Percentiles rank a stretch among this genome's conserved stretches.
Conservation (phyloP, 2,797 vertebrate genomes). For the Smutsia temminckii region DNA sequence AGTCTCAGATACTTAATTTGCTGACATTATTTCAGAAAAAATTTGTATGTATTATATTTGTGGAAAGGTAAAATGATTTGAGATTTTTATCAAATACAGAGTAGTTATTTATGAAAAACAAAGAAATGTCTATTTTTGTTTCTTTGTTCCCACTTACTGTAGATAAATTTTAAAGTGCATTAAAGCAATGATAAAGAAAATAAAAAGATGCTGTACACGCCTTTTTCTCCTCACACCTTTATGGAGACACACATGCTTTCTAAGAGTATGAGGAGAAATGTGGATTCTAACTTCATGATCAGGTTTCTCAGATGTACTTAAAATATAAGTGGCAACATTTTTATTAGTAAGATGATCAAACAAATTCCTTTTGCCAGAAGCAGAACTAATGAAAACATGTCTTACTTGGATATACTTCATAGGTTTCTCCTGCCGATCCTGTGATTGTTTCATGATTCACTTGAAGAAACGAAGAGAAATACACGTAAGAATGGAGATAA, state of each 20-base stretch:
- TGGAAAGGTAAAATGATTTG: constrained; percentile 77
- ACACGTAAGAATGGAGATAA: neutral
- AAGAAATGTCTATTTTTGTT: constrained; percentile 81
- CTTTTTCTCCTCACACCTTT: constrained; percentile 27
- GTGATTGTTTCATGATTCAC: neutral
- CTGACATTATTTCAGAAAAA: constrained; percentile 70
- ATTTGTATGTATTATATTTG: constrained; percentile 85
- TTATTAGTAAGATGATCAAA: neutral
- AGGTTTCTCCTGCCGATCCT: neutral
- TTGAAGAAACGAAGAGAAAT: constrained; percentile 24
- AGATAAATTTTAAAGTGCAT: constrained; percentile 76
- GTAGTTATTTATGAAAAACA: constrained; percentile 87
- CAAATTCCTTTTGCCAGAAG: constrained; percentile 7
- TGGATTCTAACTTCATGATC: constrained; percentile 1
- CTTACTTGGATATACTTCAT: neutral
- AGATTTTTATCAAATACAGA: constrained; percentile 86
- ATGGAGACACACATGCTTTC: constrained; percentile 22
- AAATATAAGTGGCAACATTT: neutral
- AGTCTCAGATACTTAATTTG: constrained; percentile 70
- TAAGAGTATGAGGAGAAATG: neutral
- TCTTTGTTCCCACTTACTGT: constrained; percentile 82
- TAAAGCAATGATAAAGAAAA: constrained; percentile 61
- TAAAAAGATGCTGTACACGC: constrained; percentile 28
- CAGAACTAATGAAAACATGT: neutral
- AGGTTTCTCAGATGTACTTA: constrained; percentile 18